A percentile compares a stretch with the other conserved stretches of the same genome.
Evolutionary conservation across 2,888 invertebrate genomes (phyloP).

Genomic region (Philereme transversata): DNA sequence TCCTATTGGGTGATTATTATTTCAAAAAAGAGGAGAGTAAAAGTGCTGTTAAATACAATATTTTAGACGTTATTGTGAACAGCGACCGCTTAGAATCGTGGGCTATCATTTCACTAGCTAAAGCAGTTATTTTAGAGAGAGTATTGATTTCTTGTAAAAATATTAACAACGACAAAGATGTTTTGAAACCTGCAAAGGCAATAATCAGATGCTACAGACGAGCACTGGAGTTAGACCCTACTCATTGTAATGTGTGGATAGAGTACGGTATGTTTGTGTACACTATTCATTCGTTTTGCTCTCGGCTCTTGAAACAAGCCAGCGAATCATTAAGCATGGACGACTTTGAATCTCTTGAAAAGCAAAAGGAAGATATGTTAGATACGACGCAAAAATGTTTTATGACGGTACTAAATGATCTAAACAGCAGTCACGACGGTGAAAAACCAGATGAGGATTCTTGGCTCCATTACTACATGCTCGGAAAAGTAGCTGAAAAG

Average conservation of each 20-base stretch:
- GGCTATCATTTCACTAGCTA: constrained; percentile 94
- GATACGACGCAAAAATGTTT: constrained; percentile 92
- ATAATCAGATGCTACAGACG: constrained; percentile 92
- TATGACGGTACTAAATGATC: constrained; percentile 86
- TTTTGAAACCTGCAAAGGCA: constrained; percentile 87
- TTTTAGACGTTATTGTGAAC: constrained; percentile 92
- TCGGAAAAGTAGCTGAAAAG: constrained; percentile 98
- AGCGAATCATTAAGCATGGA: constrained; percentile 90
- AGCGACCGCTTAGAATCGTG: constrained; percentile 94
- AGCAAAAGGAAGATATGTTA: constrained; percentile 91
- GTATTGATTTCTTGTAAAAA: constrained; percentile 90
- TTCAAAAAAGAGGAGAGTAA: constrained; percentile 93
- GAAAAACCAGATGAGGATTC: constrained; percentile 90
- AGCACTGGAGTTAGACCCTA: constrained; percentile 89
- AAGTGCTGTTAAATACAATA: constrained; percentile 91
- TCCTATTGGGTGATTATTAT: constrained; percentile 95
- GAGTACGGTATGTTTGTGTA: constrained; percentile 97
- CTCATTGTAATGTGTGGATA: constrained; percentile 91
- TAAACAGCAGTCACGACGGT: constrained; percentile 77
- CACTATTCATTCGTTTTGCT: constrained; percentile 94
- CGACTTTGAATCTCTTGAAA: constrained; percentile 89
- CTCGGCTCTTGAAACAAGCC: constrained; percentile 92
- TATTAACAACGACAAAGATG: constrained; percentile 84
- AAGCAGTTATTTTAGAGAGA: constrained; percentile 90
- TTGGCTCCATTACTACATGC: constrained; percentile 97